Conservation (phyloP, 2,888 invertebrate genomes). For the Drosophila gaucha region DNA sequence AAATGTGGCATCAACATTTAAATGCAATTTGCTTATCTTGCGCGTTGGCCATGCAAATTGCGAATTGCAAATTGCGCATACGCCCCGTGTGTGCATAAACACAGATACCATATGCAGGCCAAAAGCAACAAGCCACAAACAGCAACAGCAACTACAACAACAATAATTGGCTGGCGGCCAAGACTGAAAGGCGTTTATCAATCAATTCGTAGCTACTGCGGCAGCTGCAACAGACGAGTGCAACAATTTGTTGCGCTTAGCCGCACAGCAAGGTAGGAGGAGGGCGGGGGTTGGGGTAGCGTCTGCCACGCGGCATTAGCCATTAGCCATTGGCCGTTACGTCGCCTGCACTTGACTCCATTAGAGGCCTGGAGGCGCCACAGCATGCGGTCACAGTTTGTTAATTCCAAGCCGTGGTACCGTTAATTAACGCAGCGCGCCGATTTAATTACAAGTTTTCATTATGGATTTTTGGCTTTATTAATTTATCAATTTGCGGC, state of each 20-base stretch:
- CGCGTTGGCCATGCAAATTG: conserved; percentile 45
- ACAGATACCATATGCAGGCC: conserved; percentile 15
- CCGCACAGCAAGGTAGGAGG: conserved; percentile 46
- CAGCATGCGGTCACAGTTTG: conserved; percentile 75
- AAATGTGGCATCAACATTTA: conserved; percentile 58
- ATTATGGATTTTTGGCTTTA: conserved; percentile 31
- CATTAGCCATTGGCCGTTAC: conserved; percentile 55
- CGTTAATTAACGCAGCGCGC: conserved; percentile 71
- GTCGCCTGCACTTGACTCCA: conserved; percentile 72
- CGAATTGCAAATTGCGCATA: conserved; percentile 71
- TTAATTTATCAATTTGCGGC: conserved; percentile 55
- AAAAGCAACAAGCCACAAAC: conserved; percentile 5
- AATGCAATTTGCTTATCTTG: conserved; percentile 63
- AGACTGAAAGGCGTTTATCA: conserved; percentile 69
- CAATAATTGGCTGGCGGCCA: conserved; percentile 21
- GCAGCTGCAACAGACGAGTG: conserved; percentile 42
- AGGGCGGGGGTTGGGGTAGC: background rate
- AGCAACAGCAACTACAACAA: conserved; percentile 29
- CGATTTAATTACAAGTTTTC: conserved; percentile 58
- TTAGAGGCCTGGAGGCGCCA: conserved; percentile 52
- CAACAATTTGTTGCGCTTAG: conserved; percentile 78
- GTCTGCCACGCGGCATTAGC: conserved; percentile 42
- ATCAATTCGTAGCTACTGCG: conserved; percentile 55
- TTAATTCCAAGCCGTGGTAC: conserved; percentile 57
- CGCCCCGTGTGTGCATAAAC: conserved; percentile 57